phyloP scores from a whole-genome alignment of 2,113 vertebrate species.

The Agapornis roseicollis region DNA sequence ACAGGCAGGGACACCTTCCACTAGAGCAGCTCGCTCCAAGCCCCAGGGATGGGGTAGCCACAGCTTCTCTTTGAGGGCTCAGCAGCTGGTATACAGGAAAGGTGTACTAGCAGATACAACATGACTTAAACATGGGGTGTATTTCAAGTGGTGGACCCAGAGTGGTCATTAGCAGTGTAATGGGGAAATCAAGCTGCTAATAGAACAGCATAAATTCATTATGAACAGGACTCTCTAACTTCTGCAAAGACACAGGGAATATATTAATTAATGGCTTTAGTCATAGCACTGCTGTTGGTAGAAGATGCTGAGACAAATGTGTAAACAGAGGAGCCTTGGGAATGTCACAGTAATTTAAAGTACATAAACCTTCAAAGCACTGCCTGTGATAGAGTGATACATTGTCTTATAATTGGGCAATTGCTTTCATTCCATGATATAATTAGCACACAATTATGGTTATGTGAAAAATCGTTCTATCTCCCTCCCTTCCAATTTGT shows the following conservation, averaged over 20 bases:
- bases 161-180: background rate
- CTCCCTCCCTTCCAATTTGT: conserved; percentile 50
- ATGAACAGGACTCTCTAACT: background rate
- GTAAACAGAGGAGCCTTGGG: conserved; percentile 66
- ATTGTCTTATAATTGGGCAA: conserved; percentile 64
- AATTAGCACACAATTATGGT: conserved; percentile 66
- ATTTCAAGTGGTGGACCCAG: background rate
- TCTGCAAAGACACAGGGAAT: conserved; percentile 27
- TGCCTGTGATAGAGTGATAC: conserved; percentile 61
- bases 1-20: background rate
- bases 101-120: background rate
- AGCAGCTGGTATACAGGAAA: background rate
- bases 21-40: background rate
- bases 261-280: conserved; percentile 51
- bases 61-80: background rate
- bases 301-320: conserved; percentile 62
- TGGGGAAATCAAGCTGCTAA: background rate
- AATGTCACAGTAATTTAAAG: conserved; percentile 66
- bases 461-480: conserved; percentile 58
- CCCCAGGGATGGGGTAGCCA: background rate
- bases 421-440: conserved; percentile 65
- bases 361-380: conserved; percentile 59
- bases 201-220: background rate
- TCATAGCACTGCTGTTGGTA: conserved; percentile 37
- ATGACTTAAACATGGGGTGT: background rate